A percentile compares a stretch with the other conserved stretches of the same genome.
These are phyloP conservation scores for Cryptus armator DNA, from an alignment of 2,888 invertebrate genomes.

Conservation along the genomic window DNA sequence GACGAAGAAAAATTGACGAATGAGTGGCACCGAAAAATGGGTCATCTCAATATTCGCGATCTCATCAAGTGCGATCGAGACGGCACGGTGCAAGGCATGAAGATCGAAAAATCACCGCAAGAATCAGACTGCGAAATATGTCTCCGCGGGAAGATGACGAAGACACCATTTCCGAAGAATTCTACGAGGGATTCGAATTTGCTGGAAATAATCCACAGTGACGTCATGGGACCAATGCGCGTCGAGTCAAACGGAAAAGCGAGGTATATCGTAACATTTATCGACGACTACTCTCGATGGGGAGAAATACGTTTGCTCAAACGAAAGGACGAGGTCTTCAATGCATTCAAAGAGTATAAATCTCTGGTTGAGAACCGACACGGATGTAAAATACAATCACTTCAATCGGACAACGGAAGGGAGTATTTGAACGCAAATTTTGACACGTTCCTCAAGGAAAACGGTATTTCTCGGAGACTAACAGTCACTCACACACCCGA, in stretches of 20 bases:
- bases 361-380: constrained; percentile 59
- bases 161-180: too few relatives aligned
- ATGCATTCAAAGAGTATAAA: constrained; percentile 64
- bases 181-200: too few relatives aligned
- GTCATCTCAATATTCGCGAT: too few relatives aligned
- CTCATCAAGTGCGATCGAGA: too few relatives aligned
- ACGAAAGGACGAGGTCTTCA: constrained; percentile 62
- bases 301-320: constrained; percentile 66
- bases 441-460: constrained; percentile 62
- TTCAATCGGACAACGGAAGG: constrained; percentile 60
- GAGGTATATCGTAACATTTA: constrained; percentile 72
- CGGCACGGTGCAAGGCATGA: too few relatives aligned
- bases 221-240: too few relatives aligned
- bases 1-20: too few relatives aligned
- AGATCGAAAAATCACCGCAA: too few relatives aligned
- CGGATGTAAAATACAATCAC: constrained; percentile 57
- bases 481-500: constrained; percentile 71
- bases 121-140: too few relatives aligned
- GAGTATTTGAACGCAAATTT: constrained; percentile 66
- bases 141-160: too few relatives aligned
- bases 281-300: constrained; percentile 68
- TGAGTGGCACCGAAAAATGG: too few relatives aligned
- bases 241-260: constrained; percentile 64
- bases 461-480: constrained; percentile 71
- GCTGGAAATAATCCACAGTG: too few relatives aligned